Percentiles rank a stretch among this genome's conserved stretches.
These are phyloP conservation scores for Corythucha ciliata DNA, from an alignment of 2,888 invertebrate genomes.

Conservation along the genomic window DNA sequence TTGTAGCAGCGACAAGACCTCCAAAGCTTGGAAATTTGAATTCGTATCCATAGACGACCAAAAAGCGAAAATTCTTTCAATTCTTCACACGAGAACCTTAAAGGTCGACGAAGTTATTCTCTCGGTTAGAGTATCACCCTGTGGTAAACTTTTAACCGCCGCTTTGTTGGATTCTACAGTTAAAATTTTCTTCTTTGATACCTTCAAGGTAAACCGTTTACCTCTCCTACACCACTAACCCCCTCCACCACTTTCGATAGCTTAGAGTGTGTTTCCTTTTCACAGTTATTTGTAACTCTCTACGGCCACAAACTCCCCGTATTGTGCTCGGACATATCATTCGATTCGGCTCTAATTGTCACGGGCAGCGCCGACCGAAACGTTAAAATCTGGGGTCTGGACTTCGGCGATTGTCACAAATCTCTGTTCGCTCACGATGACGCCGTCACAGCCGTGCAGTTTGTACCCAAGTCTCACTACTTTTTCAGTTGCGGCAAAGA, in stretches of 20 bases:
- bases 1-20: slow-evolving; percentile 79
- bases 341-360: slow-evolving; percentile 73
- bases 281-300: slow-evolving; percentile 79
- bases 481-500: slow-evolving; percentile 92
- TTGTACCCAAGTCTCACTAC: slow-evolving; percentile 83
- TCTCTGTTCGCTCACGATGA: slow-evolving; percentile 95
- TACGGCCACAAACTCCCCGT: slow-evolving; percentile 97
- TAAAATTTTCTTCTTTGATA: slow-evolving; percentile 88
- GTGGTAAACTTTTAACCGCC: slow-evolving; percentile 78
- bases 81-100: slow-evolving; percentile 70
- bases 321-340: slow-evolving; percentile 83
- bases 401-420: slow-evolving; percentile 96
- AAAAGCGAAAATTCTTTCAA: slow-evolving; percentile 54
- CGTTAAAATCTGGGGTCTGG: slow-evolving; percentile 96
- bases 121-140: slow-evolving; percentile 71
- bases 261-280: slow-evolving; percentile 29
- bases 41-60: slow-evolving; percentile 52
- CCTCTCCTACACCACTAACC: neutral
- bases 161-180: slow-evolving; percentile 88
- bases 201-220: slow-evolving; percentile 63
- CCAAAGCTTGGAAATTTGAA: slow-evolving; percentile 92
- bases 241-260: neutral
- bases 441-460: slow-evolving; percentile 79
- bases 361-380: slow-evolving; percentile 95
- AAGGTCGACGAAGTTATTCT: slow-evolving; percentile 81